phyloP scores from a whole-genome alignment of 2,113 vertebrate species.

The Vombatus ursinus region DNA sequence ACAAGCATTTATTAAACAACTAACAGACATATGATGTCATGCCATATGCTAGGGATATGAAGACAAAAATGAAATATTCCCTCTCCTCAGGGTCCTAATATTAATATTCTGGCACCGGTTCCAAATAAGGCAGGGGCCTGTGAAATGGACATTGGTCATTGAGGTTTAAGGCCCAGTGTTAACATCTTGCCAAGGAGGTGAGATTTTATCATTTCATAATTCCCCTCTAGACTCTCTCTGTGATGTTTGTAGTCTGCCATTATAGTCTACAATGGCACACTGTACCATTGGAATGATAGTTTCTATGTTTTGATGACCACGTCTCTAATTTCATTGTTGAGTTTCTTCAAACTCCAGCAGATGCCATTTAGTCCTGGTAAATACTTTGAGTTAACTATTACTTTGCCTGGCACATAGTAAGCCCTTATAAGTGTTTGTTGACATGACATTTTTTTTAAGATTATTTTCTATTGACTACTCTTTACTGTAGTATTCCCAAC shows the following conservation, averaged over 20 bases:
- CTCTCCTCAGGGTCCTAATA: not conserved
- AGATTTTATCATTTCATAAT: not conserved
- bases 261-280: not conserved
- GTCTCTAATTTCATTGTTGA: not conserved
- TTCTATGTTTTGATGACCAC: not conserved
- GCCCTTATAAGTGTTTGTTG: not conserved
- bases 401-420: not conserved
- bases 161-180: not conserved
- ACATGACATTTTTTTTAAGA: not conserved
- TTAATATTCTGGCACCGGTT: not conserved
- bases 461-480: not conserved
- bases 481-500: not conserved
- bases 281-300: not conserved
- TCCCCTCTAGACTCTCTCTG: not conserved
- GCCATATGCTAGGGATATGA: not conserved
- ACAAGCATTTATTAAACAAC: not conserved
- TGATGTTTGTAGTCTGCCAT: not conserved
- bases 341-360: not conserved
- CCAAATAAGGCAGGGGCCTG: not conserved
- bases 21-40: not conserved
- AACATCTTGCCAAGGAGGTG: not conserved
- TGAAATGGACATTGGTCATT: not conserved
- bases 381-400: not conserved
- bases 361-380: not conserved
- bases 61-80: not conserved